phyloP scores from a whole-genome alignment of 2,888 invertebrate genomes.

The Eupeodes latifasciatus region DNA sequence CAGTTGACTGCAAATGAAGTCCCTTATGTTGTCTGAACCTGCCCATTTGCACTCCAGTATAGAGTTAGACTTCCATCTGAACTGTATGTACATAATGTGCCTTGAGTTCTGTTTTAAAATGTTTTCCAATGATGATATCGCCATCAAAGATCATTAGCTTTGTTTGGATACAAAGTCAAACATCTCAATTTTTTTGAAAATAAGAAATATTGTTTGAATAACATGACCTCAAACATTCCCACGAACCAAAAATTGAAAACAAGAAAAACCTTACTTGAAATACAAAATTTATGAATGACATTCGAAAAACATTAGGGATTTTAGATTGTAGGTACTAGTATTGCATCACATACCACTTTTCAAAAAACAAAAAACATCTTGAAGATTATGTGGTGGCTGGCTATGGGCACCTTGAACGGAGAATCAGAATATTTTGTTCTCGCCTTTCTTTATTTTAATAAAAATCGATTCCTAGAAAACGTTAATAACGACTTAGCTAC shows the following conservation, averaged over 20 bases:
- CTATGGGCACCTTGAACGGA: conserved; percentile 7
- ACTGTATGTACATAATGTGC: too few relatives aligned
- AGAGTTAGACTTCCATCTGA: too few relatives aligned
- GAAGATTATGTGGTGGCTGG: background rate
- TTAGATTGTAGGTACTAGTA: conserved; percentile 11
- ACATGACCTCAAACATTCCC: conserved; percentile 50
- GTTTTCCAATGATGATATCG: too few relatives aligned
- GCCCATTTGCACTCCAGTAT: too few relatives aligned
- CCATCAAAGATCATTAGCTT: too few relatives aligned
- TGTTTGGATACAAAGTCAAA: background rate
- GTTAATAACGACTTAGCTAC: conserved; percentile 44
- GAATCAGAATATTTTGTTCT: conserved; percentile 18
- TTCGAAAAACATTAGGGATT: conserved; percentile 49
- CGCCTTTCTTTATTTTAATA: conserved; percentile 13
- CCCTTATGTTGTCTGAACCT: too few relatives aligned
- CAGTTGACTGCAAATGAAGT: too few relatives aligned
- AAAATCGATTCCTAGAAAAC: conserved; percentile 58
- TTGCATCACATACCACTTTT: conserved; percentile 6
- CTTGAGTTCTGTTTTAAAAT: too few relatives aligned
- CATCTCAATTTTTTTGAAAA: background rate
- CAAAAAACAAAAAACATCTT: conserved; percentile 14
- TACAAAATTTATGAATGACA: conserved; percentile 70
- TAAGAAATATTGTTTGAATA: background rate
- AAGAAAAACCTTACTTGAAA: conserved; percentile 46
- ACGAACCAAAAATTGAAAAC: conserved; percentile 43